phyloP scores from a whole-genome alignment of 2,888 invertebrate genomes.

The Morpho helenor region DNA sequence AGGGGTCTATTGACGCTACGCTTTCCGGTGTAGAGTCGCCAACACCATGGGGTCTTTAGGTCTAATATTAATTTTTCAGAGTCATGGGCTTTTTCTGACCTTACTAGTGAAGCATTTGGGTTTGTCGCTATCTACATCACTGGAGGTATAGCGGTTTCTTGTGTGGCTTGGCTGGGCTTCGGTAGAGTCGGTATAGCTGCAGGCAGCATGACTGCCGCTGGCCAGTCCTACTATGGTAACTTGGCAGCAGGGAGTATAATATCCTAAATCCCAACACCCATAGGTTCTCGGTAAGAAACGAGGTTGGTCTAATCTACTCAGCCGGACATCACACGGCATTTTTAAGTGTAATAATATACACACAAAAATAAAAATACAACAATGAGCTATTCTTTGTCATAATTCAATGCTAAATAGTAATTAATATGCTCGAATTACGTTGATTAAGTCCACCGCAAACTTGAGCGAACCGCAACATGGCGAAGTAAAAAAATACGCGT shows the following conservation, averaged over 20 bases:
- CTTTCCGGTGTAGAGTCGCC: too few relatives aligned
- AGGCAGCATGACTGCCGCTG: slow-evolving; percentile 30
- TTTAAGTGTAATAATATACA: too few relatives aligned
- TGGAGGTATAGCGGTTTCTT: slow-evolving; percentile 46
- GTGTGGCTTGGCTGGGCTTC: slow-evolving; percentile 56
- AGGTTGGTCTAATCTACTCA: too few relatives aligned
- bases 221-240: slow-evolving; percentile 1
- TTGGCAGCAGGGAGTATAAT: slow-evolving; percentile 2
- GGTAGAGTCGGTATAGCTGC: slow-evolving; percentile 49
- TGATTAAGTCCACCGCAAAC: not conserved
- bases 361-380: slow-evolving; percentile 1
- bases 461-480: not conserved
- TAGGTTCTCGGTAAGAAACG: too few relatives aligned
- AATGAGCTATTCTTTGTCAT: slow-evolving; percentile 2
- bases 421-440: not conserved
- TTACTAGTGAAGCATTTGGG: slow-evolving; percentile 46
- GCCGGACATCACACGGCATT: too few relatives aligned
- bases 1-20: too few relatives aligned
- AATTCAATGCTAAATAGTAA: slow-evolving; percentile 3
- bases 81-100: slow-evolving; percentile 50
- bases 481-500: too few relatives aligned
- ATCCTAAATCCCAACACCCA: not conserved
- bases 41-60: too few relatives aligned
- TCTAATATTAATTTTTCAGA: too few relatives aligned
- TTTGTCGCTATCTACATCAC: slow-evolving; percentile 50